Evolutionary conservation across 2,797 vertebrate species (phyloP), one percentile per base, ranked within the genome.

Genomic region (Galago senegalensis): DNA sequence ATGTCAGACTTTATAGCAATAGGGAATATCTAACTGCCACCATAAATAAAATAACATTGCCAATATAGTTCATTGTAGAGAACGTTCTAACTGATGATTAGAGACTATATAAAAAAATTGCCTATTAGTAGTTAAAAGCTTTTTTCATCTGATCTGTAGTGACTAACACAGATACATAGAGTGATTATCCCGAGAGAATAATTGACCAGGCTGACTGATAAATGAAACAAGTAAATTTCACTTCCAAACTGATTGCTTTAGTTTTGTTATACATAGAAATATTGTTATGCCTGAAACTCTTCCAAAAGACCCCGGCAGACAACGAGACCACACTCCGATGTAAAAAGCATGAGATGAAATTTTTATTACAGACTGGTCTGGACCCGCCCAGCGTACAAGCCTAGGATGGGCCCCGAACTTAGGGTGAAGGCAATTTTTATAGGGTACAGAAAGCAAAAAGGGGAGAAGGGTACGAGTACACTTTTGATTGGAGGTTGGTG

Each of bases 41-140:
- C 21, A 60, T 67, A 81, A 89, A 75, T 84, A 89, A 97, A 94
- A 94, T 88, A 93, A 23, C 46, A 72, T 94, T 92, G 85, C 31
- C 53, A 81, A 73, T 43, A 49, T 17, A 12, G 13, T 75, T 91
- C 61, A 89, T 9, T 91, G 40, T 65, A 86, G 56, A 95, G 31
- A 58, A 58, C 46, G 3, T 21, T 63, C 67, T 90, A 82, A 90
- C 5, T n/a, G 58, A 56, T 40, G 20, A 86, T 91, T 93, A 95
- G 13, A 89, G n/a, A 75, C 1, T 46, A 21, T 49, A 34, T 0
- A 49, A 92, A 49, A 69, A 43, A 65, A 40, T 67, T 67, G 3
- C 12, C 77, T 72, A 9, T 84, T 88, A 65, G 14, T 81, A 65
- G 14, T 81, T 90, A 60, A 86, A 69, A 76, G 0, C 2, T 58